Percentiles rank a stretch among this genome's conserved stretches.
phyloP scores from a whole-genome alignment of 2,113 vertebrate species.

The Microcebus ravelobensis region DNA sequence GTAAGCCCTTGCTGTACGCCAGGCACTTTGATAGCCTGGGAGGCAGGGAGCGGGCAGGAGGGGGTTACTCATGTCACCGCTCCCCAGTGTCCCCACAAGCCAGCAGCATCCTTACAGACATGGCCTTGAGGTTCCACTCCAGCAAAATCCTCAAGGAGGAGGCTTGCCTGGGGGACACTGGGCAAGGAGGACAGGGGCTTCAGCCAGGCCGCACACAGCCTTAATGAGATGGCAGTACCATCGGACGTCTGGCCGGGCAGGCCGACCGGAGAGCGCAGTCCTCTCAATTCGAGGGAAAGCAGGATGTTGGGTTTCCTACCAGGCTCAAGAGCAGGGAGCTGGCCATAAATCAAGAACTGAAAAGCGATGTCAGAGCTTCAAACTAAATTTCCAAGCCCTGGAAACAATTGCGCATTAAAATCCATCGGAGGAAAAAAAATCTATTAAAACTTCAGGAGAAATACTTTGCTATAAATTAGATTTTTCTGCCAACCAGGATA shows the following conservation, averaged over 20 bases:
- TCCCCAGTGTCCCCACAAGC: background rate
- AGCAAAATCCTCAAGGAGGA: slow-evolving; percentile 18
- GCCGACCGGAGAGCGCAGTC: background rate
- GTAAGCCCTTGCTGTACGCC: background rate
- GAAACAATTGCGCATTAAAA: slow-evolving; percentile 76
- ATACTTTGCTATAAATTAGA: slow-evolving; percentile 78
- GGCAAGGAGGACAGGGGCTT: background rate
- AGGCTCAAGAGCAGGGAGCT: slow-evolving; percentile 53
- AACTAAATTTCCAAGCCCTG: slow-evolving; percentile 67
- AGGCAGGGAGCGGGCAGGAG: background rate
- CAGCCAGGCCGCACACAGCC: background rate
- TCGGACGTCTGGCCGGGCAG: background rate
- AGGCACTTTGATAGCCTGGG: background rate
- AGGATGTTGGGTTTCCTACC: slow-evolving; percentile 51
- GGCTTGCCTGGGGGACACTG: background rate
- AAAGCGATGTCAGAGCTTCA: slow-evolving; percentile 71
- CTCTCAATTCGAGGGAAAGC: slow-evolving; percentile 35
- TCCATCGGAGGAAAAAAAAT: slow-evolving; percentile 65
- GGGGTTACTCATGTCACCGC: background rate
- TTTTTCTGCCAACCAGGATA: slow-evolving; percentile 78
- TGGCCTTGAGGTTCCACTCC: background rate
- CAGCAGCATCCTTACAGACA: background rate
- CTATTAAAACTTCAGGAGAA: slow-evolving; percentile 80
- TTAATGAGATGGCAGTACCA: background rate
- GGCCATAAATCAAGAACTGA: slow-evolving; percentile 73